phyloP scores from a whole-genome alignment of 2,888 invertebrate species.

The Heliconius ismenius region DNA sequence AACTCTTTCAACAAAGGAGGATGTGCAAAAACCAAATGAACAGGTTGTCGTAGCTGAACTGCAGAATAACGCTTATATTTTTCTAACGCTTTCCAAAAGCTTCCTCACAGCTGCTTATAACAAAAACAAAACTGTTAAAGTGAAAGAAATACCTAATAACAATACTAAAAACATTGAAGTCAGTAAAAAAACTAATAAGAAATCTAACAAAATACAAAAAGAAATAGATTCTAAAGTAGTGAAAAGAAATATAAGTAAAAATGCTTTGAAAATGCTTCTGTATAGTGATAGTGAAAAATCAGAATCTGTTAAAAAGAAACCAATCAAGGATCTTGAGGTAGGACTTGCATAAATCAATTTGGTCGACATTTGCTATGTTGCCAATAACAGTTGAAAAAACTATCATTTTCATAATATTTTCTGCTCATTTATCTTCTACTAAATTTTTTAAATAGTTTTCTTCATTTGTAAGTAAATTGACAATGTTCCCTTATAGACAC shows the following conservation, averaged over 20 bases:
- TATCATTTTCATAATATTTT: not conserved
- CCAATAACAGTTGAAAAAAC: constrained; percentile 5
- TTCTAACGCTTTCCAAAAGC: constrained; percentile 66
- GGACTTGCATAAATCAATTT: constrained; percentile 46
- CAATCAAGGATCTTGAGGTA: constrained; percentile 62
- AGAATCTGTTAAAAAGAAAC: constrained; percentile 39
- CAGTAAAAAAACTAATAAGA: constrained; percentile 44
- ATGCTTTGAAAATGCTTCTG: constrained; percentile 63
- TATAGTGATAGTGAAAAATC: constrained; percentile 59
- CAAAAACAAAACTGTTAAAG: constrained; percentile 45
- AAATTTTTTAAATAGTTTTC: no score
- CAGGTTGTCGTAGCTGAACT: constrained; percentile 55
- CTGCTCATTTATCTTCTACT: not conserved
- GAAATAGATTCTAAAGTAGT: constrained; percentile 27
- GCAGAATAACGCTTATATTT: constrained; percentile 64
- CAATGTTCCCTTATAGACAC: not conserved
- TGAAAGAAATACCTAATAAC: constrained; percentile 50
- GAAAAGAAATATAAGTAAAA: constrained; percentile 51
- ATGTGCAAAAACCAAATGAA: constrained; percentile 30
- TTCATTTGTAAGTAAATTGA: not conserved
- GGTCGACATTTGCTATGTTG: constrained; percentile 17
- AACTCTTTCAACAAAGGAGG: not conserved
- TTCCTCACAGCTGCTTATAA: constrained; percentile 49
- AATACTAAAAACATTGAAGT: constrained; percentile 47
- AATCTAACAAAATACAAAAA: constrained; percentile 43